Evolutionary conservation across 2,113 vertebrate species (phyloP).

Genomic region (Burhinus oedicnemus): DNA sequence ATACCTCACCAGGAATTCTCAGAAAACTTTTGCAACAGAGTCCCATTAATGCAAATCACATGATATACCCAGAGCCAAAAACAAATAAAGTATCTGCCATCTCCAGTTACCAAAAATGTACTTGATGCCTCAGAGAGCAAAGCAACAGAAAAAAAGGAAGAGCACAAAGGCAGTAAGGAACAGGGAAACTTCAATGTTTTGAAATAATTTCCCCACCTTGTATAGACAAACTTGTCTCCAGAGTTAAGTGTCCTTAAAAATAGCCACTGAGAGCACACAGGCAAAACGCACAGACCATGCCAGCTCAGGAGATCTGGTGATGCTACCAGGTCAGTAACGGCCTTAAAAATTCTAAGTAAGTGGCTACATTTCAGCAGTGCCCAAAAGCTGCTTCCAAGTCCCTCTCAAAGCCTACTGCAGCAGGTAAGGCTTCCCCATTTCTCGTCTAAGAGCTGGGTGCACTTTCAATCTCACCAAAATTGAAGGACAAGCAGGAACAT

Average conservation of each 20-base stretch:
- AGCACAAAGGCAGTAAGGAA: background rate
- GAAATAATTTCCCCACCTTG: background rate
- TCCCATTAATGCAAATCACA: background rate
- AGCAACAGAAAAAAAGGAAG: slow-evolving; percentile 5
- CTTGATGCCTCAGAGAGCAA: slow-evolving; percentile 4
- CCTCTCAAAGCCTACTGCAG: background rate
- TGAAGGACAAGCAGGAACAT: background rate
- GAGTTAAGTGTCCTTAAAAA: background rate
- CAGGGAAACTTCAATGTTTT: background rate
- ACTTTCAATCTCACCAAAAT: background rate
- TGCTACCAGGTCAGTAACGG: background rate
- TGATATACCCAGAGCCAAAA: background rate
- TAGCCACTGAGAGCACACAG: background rate
- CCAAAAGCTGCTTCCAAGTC: background rate
- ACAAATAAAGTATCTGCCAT: background rate
- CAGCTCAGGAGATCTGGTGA: background rate
- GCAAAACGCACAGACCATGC: background rate
- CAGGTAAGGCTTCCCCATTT: background rate
- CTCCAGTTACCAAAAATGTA: background rate
- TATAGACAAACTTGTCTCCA: background rate
- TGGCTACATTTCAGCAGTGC: background rate
- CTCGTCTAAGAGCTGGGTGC: background rate
- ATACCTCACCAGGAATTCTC: background rate
- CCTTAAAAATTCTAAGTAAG: background rate
- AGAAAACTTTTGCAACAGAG: background rate